phyloP scores from a whole-genome alignment of 2,888 invertebrate species.

The Megaustenia siamemsis region DNA sequence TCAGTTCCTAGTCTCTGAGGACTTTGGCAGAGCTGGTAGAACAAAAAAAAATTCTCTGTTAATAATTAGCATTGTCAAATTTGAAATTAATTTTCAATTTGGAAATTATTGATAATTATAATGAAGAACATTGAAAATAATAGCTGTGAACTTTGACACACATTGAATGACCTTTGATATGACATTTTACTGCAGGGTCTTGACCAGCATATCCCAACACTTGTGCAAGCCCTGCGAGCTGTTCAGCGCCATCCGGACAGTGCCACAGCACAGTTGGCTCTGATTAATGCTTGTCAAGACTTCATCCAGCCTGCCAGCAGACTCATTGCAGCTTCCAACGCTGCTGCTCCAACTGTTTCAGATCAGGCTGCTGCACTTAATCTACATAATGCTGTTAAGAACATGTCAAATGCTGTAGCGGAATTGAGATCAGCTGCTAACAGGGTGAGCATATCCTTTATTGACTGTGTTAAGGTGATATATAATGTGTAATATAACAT shows the following conservation, averaged over 20 bases:
- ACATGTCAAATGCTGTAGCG: slow-evolving; percentile 83
- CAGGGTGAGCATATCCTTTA: slow-evolving; percentile 69
- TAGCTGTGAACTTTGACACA: no score
- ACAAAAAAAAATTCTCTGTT: no score
- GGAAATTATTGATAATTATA: no score
- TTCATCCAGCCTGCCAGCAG: slow-evolving; percentile 86
- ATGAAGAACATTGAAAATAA: no score
- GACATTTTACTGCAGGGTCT: slow-evolving; percentile 82
- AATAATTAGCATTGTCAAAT: no score
- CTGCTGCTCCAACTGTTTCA: slow-evolving; percentile 89
- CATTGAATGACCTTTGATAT: background rate
- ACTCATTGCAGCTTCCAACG: slow-evolving; percentile 88
- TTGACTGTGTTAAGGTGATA: background rate
- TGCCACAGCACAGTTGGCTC: slow-evolving; percentile 88
- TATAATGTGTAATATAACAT: background rate
- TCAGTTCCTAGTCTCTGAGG: no score
- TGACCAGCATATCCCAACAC: slow-evolving; percentile 88
- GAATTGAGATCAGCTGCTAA: slow-evolving; percentile 84
- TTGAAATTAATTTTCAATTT: no score
- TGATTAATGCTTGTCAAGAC: slow-evolving; percentile 91
- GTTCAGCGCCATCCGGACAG: slow-evolving; percentile 86
- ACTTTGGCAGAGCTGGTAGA: no score
- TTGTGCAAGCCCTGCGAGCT: slow-evolving; percentile 88
- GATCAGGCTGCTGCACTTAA: slow-evolving; percentile 89
- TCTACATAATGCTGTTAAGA: slow-evolving; percentile 86